Evolutionary conservation across 2,888 invertebrate species (phyloP).

Genomic region (Endomychus coccineus): DNA sequence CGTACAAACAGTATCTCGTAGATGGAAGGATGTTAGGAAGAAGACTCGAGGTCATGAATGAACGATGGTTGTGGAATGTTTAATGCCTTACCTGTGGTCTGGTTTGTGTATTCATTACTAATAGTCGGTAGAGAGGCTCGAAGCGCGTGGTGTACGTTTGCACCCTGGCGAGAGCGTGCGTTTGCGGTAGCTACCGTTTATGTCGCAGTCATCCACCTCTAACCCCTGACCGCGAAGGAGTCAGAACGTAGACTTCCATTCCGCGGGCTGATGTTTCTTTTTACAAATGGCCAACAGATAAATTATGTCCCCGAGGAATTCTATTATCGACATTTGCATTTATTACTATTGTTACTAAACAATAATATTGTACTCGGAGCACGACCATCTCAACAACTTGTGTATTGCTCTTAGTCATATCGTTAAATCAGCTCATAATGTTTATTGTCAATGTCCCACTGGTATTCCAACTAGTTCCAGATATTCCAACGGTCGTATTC

Average conservation of each 20-base stretch:
- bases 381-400: conserved; percentile 25
- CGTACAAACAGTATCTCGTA: no score
- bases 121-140: no score
- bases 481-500: no score
- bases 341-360: conserved; percentile 33
- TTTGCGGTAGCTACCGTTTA: conserved; percentile 20
- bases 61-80: no score
- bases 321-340: conserved; percentile 30
- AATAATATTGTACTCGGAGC: conserved; percentile 30
- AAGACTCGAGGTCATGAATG: no score
- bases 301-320: conserved; percentile 11
- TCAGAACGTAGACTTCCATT: not conserved
- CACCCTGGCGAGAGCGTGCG: conserved; percentile 24
- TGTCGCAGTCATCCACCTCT: conserved; percentile 23
- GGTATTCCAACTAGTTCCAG: no score
- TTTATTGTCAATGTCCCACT: no score
- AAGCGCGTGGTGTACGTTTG: no score
- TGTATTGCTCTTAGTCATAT: conserved; percentile 22
- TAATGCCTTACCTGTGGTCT: no score
- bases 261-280: conserved; percentile 4
- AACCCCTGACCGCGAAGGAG: conserved; percentile 23
- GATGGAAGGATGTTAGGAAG: no score
- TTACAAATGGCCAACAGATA: conserved; percentile 4
- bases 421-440: conserved; percentile 25
- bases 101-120: no score